Percentiles rank a stretch among this genome's conserved stretches.
These are phyloP conservation scores for Monochamus saltuarius DNA, from an alignment of 1,140 invertebrate genomes.

Conservation along the genomic window DNA sequence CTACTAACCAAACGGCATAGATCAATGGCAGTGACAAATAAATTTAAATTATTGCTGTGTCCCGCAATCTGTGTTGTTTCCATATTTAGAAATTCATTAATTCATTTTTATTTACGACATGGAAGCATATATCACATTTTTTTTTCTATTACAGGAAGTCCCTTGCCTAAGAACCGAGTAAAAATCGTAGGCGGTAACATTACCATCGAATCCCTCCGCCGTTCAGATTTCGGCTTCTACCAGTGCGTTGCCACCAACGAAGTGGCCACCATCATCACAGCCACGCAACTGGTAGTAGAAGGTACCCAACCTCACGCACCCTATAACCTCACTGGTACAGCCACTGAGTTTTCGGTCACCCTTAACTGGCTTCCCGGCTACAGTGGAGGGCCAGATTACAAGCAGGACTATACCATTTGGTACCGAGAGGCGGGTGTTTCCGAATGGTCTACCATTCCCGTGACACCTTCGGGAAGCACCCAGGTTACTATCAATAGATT, in stretches of 20 bases:
- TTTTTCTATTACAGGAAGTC: slow-evolving; percentile 53
- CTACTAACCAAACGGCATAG: no score
- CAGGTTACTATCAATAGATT: slow-evolving; percentile 88
- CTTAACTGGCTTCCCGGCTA: slow-evolving; percentile 92
- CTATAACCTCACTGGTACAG: slow-evolving; percentile 86
- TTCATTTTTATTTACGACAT: no score
- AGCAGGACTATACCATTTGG: slow-evolving; percentile 93
- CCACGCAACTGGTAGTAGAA: slow-evolving; percentile 90
- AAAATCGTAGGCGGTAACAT: slow-evolving; percentile 83
- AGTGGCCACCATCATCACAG: slow-evolving; percentile 84
- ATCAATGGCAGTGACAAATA: no score
- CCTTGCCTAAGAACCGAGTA: slow-evolving; percentile 77
- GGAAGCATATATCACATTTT: no score
- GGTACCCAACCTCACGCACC: slow-evolving; percentile 95
- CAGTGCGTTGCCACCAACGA: slow-evolving; percentile 94
- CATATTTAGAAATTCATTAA: no score
- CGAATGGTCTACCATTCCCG: slow-evolving; percentile 89
- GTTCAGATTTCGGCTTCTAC: slow-evolving; percentile 91
- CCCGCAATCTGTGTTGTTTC: no score
- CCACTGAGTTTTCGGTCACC: slow-evolving; percentile 86
- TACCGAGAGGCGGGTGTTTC: slow-evolving; percentile 79
- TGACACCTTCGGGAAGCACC: slow-evolving; percentile 87
- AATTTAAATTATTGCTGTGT: no score
- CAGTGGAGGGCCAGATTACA: slow-evolving; percentile 90
- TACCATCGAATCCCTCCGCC: slow-evolving; percentile 82